Conservation (phyloP, 2,797 vertebrate genomes). For the Cheirogaleus major region DNA sequence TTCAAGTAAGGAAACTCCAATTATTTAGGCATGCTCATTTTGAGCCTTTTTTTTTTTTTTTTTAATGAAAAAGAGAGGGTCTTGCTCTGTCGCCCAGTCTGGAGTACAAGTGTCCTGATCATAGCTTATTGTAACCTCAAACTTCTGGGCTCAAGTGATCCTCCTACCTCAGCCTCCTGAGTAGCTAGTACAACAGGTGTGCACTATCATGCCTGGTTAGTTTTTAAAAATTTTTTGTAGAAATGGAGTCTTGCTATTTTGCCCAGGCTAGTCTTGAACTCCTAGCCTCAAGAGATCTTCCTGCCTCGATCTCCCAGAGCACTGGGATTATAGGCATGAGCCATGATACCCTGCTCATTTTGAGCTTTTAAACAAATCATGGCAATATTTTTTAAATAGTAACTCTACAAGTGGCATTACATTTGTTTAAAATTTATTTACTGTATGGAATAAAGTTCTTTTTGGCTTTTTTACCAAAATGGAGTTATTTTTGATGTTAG, state of each 20-base stretch:
- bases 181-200: not conserved
- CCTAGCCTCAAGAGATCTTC: not conserved
- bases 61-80: slow-evolving; percentile 31
- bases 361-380: slow-evolving; percentile 72
- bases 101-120: not conserved
- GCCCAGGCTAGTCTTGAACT: not conserved
- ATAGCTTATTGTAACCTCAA: not conserved
- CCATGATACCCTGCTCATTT: slow-evolving; percentile 43
- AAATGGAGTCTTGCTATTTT: not conserved
- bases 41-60: slow-evolving; percentile 61
- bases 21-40: slow-evolving; percentile 69
- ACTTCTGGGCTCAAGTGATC: not conserved
- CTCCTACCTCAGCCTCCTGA: not conserved
- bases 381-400: slow-evolving; percentile 72
- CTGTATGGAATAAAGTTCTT: slow-evolving; percentile 71
- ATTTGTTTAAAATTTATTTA: slow-evolving; percentile 75
- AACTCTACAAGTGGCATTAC: slow-evolving; percentile 72
- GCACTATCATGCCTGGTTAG: not conserved
- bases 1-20: slow-evolving; percentile 59
- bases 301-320: not conserved
- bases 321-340: not conserved
- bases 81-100: not conserved
- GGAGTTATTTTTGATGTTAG: slow-evolving; percentile 78
- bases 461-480: slow-evolving; percentile 66
- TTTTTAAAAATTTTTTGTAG: not conserved